Conservation (phyloP, 2,113 vertebrate species). For the Trematomus loennbergii region DNA sequence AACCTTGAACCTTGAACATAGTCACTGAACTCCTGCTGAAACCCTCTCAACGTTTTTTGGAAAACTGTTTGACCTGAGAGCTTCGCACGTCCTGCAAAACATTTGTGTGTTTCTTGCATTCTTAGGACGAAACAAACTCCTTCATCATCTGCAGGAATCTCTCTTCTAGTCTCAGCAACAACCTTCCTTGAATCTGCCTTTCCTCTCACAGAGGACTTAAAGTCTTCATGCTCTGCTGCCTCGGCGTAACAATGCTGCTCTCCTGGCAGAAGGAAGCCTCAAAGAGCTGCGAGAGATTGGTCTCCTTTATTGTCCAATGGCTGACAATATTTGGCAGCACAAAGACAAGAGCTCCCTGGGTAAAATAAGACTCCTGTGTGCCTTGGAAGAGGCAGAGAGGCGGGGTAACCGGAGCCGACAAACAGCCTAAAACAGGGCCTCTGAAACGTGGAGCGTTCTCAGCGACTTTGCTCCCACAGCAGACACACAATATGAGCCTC, state of each 20-base stretch:
- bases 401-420: constrained; percentile 62
- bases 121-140: neutral
- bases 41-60: neutral
- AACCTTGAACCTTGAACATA: no score
- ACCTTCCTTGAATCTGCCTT: neutral
- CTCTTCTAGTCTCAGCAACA: no score
- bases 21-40: neutral
- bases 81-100: no score
- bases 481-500: constrained; percentile 74
- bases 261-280: constrained; percentile 37
- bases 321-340: constrained; percentile 66
- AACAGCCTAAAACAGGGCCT: constrained; percentile 45
- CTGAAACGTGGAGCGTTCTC: constrained; percentile 67
- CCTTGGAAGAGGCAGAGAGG: constrained; percentile 66
- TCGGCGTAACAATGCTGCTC: neutral
- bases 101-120: neutral
- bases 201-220: constrained; percentile 8
- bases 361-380: constrained; percentile 75
- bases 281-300: constrained; percentile 38
- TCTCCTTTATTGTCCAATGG: constrained; percentile 43
- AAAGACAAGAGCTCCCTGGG: constrained; percentile 54
- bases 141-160: neutral
- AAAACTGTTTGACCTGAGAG: neutral
- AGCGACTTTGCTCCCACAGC: constrained; percentile 76
- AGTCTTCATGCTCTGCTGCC: constrained; percentile 17